A percentile compares a stretch with the other conserved stretches of the same genome.
Evolutionary conservation across 2,888 invertebrate genomes (phyloP).

Genomic region (Drosophila demipolita): DNA sequence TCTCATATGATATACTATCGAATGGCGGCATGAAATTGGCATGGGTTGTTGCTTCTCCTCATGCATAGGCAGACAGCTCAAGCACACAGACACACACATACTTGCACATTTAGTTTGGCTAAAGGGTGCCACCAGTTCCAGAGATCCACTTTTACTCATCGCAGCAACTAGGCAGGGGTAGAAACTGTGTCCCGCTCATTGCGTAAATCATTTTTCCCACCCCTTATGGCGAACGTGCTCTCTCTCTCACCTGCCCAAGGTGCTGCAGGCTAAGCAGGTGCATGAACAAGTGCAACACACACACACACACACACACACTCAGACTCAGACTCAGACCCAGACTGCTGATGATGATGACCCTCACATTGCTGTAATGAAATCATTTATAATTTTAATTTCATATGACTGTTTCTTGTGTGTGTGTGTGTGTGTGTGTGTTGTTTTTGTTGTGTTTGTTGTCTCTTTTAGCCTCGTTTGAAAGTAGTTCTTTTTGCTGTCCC

Average conservation of each 20-base stretch:
- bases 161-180: slow-evolving; percentile 13
- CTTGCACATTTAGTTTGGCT: slow-evolving; percentile 43
- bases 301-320: not conserved
- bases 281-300: slow-evolving; percentile 32
- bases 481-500: slow-evolving; percentile 24
- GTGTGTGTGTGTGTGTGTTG: slow-evolving; percentile 8
- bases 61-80: slow-evolving; percentile 12
- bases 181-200: slow-evolving; percentile 39
- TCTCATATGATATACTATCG: slow-evolving; percentile 14
- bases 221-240: slow-evolving; percentile 40
- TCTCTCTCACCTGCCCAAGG: slow-evolving; percentile 53
- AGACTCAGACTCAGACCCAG: slow-evolving; percentile 2
- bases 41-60: slow-evolving; percentile 5
- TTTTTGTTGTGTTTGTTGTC: slow-evolving; percentile 9
- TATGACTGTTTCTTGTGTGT: slow-evolving; percentile 18
- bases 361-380: slow-evolving; percentile 68
- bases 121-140: slow-evolving; percentile 45
- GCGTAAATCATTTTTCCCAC: slow-evolving; percentile 79
- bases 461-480: slow-evolving; percentile 26
- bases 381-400: slow-evolving; percentile 73
- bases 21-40: slow-evolving; percentile 9
- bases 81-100: not conserved
- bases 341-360: slow-evolving; percentile 58
- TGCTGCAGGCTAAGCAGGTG: slow-evolving; percentile 59
- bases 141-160: slow-evolving; percentile 15